Evolutionary conservation across 1,140 invertebrate genomes (phyloP).

Genomic region (Drosophila parvula): DNA sequence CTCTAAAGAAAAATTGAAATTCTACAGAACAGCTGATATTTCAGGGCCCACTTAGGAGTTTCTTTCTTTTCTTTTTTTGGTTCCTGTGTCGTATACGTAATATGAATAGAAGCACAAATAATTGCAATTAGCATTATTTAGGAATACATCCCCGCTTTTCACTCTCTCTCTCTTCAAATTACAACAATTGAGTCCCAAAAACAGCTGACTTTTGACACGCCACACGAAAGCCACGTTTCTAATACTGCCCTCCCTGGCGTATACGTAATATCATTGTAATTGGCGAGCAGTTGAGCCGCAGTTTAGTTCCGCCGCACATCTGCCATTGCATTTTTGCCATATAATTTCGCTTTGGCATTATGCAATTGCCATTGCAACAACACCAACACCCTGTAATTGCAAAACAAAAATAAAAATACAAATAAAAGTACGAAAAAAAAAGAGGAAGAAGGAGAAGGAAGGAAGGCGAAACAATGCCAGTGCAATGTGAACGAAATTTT

Average conservation of each 20-base stretch:
- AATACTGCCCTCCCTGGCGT: neutral
- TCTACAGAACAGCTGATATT: neutral
- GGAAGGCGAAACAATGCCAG: conserved; percentile 39
- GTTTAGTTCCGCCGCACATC: conserved; percentile 28
- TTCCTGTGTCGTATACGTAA: conserved; percentile 33
- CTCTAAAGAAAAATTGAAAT: neutral
- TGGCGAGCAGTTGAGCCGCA: neutral
- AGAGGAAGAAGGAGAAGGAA: neutral
- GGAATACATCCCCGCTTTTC: neutral
- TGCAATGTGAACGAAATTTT: conserved; percentile 36
- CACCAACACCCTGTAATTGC: conserved; percentile 47
- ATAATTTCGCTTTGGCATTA: conserved; percentile 38
- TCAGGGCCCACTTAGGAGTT: too few relatives aligned
- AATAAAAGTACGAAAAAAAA: neutral
- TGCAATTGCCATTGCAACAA: conserved; percentile 39
- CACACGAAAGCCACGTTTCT: conserved; percentile 5
- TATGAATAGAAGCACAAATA: conserved; percentile 2
- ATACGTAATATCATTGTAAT: conserved; percentile 25
- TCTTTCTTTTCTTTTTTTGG: neutral
- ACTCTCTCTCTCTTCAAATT: neutral
- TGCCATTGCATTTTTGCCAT: conserved; percentile 38
- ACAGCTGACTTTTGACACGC: conserved; percentile 14
- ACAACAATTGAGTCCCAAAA: neutral
- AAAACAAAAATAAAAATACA: conserved; percentile 2
- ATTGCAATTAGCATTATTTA: neutral